These are phyloP conservation scores for Amphimedon queenslandica DNA, from an alignment of 37 sponge, comb jelly and placozoan species.

Conservation along the genomic window DNA sequence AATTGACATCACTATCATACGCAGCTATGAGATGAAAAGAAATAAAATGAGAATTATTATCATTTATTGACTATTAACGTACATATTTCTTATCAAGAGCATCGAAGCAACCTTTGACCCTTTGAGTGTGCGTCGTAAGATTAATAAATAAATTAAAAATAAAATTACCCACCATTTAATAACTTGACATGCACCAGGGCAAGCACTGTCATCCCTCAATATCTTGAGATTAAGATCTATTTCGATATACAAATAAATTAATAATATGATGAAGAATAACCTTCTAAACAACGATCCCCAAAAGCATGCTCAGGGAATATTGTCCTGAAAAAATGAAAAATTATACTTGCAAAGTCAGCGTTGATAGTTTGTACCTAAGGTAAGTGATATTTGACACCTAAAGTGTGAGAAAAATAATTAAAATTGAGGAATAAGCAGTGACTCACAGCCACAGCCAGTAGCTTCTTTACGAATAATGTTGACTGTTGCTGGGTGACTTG, in stretches of 20 bases:
- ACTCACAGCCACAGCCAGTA: conserved; percentile 86
- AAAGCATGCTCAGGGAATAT: conserved; percentile 93
- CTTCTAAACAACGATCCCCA: conserved; percentile 85
- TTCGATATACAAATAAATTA: too few relatives aligned
- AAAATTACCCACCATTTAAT: conserved; percentile 41
- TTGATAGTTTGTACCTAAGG: conserved; percentile 29
- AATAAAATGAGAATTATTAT: neutral
- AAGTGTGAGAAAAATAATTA: neutral
- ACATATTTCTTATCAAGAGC: conserved; percentile 92
- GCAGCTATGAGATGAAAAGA: neutral
- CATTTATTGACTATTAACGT: neutral
- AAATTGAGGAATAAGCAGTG: neutral
- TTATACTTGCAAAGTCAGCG: neutral
- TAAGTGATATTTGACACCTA: conserved; percentile 86
- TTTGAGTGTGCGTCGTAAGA: neutral
- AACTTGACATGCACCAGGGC: conserved; percentile 93
- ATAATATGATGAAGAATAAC: too few relatives aligned
- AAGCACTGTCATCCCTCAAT: conserved; percentile 83
- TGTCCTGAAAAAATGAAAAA: conserved; percentile 30
- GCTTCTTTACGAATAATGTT: conserved; percentile 96
- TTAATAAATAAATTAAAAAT: neutral
- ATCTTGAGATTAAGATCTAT: conserved; percentile 88
- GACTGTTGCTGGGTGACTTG: conserved; percentile 88
- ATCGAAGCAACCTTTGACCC: conserved; percentile 95
- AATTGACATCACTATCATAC: conserved; percentile 45